Evolutionary conservation across 1,140 invertebrate genomes (phyloP).

Genomic region (Lordiphosa collinella): DNA sequence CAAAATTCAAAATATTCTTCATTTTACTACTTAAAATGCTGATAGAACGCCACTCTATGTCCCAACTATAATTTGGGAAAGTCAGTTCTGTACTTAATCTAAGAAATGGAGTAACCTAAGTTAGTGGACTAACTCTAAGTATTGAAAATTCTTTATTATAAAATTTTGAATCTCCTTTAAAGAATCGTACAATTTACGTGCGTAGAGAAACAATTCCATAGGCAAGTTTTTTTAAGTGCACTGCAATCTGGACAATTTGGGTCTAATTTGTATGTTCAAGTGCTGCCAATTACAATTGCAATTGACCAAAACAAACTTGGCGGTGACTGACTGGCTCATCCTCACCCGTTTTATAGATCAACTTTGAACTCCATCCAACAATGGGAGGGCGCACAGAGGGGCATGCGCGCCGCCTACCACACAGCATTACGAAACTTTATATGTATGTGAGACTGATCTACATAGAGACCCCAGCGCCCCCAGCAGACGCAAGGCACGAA

Average conservation of each 20-base stretch:
- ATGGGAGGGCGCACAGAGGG: slow-evolving; percentile 5
- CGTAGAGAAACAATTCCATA: too few species aligned
- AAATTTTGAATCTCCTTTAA: too few species aligned
- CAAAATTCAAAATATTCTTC: too few species aligned
- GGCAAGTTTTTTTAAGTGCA: neutral
- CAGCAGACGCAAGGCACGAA: slow-evolving; percentile 11
- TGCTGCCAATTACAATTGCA: slow-evolving; percentile 44
- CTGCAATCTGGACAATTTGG: slow-evolving; percentile 11
- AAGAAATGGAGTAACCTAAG: too few species aligned
- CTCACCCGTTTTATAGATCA: slow-evolving; percentile 44
- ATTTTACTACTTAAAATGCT: too few species aligned
- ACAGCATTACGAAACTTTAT: slow-evolving; percentile 18
- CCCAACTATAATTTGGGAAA: too few species aligned
- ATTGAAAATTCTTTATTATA: too few species aligned
- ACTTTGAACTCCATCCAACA: slow-evolving; percentile 57
- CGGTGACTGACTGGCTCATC: slow-evolving; percentile 24
- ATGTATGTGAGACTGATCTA: slow-evolving; percentile 57
- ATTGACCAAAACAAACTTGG: slow-evolving; percentile 45
- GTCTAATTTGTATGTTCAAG: slow-evolving; percentile 40
- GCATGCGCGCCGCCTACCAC: slow-evolving; percentile 49
- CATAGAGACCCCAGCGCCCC: slow-evolving; percentile 31
- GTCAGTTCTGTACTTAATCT: too few species aligned
- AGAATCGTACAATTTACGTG: too few species aligned
- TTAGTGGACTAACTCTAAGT: too few species aligned
- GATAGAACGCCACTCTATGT: too few species aligned